Evolutionary conservation across 2,797 vertebrate genomes (phyloP).

Genomic region (Babyrousa celebensis): DNA sequence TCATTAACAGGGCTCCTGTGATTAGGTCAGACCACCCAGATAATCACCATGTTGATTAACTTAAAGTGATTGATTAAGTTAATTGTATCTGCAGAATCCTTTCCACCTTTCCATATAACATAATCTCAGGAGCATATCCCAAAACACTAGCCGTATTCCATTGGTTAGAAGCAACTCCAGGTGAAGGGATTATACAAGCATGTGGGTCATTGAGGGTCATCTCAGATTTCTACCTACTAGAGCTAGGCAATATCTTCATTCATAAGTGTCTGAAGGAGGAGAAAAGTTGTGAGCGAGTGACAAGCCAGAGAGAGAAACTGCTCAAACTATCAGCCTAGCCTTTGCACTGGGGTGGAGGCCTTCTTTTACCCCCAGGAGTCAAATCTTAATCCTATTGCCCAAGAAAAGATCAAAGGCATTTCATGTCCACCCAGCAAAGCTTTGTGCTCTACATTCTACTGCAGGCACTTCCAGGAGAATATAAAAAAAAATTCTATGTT

Average conservation of each 20-base stretch:
- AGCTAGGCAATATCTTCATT: background rate
- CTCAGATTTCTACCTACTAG: background rate
- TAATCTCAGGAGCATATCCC: background rate
- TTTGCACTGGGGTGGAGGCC: background rate
- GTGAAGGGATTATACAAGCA: background rate
- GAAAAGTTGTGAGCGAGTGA: background rate
- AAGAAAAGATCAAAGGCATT: background rate
- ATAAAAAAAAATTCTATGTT: background rate
- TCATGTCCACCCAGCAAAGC: background rate
- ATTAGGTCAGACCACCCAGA: background rate
- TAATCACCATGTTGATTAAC: background rate
- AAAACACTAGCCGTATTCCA: background rate
- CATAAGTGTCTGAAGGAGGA: background rate
- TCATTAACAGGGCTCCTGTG: too few species aligned
- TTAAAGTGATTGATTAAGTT: background rate
- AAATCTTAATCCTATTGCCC: background rate
- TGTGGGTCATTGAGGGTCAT: background rate
- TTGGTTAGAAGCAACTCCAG: background rate
- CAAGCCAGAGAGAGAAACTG: background rate
- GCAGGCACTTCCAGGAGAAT: background rate
- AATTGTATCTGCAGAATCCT: background rate
- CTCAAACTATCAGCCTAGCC: background rate
- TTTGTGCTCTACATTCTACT: background rate
- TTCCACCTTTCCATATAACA: background rate
- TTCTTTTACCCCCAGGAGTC: background rate